Evolutionary conservation across 2,113 vertebrate species (phyloP), one percentile per base, ranked within the genome.

Genomic region (Macrotis lagotis): DNA sequence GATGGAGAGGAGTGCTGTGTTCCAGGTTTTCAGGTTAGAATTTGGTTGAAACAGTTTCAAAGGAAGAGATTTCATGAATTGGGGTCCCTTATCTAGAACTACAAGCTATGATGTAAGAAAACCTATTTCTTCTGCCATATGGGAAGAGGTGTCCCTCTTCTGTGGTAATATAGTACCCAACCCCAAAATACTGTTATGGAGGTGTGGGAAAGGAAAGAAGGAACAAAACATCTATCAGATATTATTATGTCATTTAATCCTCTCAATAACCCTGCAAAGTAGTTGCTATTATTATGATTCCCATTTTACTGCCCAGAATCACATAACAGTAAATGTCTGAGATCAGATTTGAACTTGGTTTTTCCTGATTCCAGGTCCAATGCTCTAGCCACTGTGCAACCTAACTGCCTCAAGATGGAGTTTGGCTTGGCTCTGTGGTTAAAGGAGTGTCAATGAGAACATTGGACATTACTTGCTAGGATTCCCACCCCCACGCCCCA

Each of bases 301-400:
- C 25, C 48, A 94, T 94, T 93, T 92, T 91, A 74, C 91, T 93
- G 50, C 37, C 31, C n/a, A 91, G 91, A 19, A 5, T 51, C 50
- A 90, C 50, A 90, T 12, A 91, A 50, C 91, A 92, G 25, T 53
- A 89, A 90, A 44, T 91, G 88, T 66, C 26, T 92, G 22, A 96
- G 25, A 44, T 37, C 59, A 66, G 28, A 24, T 55, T 88, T 90
- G 66, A 90, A 48, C 19, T 11, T 16, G 93, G 1, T 11, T 93
- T 7, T 50, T 8, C 53, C 51, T 89, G 44, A 88, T 83, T 95
- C 94, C 89, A 89, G 94, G 6, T 1, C n/a, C 66, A 44, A 6
- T 16, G 22, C n/a, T 83, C n/a, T 83, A 19, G 22, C 66, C 37
- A 44, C 37, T 66, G 14, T 16, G 3, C 28, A 3, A 66, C 59